Evolutionary conservation across 2,797 vertebrate species (phyloP).

Genomic region (Taenioides sp.): DNA sequence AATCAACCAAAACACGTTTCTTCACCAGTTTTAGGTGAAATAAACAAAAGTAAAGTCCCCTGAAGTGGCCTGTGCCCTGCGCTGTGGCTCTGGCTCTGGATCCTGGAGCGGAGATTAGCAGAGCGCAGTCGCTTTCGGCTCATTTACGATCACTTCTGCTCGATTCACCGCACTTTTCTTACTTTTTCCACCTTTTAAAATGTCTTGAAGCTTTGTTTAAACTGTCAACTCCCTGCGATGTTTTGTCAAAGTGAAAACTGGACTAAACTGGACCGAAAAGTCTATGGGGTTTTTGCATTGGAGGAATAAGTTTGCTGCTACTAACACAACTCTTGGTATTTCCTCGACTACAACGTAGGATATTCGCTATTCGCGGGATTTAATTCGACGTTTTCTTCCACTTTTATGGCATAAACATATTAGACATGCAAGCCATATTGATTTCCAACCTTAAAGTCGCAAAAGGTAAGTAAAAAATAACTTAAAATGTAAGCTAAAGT

Average conservation of each 20-base stretch:
- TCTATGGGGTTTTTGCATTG: conserved; percentile 9
- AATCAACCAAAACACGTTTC: no score
- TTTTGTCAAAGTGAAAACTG: conserved; percentile 49
- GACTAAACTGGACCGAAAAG: conserved; percentile 15
- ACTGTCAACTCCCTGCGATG: conserved; percentile 49
- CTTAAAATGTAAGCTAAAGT: conserved; percentile 26
- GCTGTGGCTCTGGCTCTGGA: no score
- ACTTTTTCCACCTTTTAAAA: neutral
- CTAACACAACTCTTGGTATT: conserved; percentile 5
- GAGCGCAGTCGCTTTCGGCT: conserved; percentile 37
- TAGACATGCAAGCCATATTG: conserved; percentile 26
- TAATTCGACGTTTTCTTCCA: conserved; percentile 50
- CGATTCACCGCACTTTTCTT: neutral
- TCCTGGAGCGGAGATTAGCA: conserved; percentile 52
- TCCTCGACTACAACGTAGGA: conserved; percentile 52
- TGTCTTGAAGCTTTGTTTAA: neutral
- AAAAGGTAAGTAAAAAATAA: conserved; percentile 52
- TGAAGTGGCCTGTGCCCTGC: neutral
- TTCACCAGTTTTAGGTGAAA: neutral
- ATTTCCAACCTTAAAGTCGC: conserved; percentile 18
- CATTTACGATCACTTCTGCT: neutral
- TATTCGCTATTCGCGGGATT: neutral
- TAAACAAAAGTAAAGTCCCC: neutral
- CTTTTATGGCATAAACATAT: neutral
- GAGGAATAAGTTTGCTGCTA: conserved; percentile 53